A percentile compares a stretch with the other conserved stretches of the same genome.
Conservation (phyloP, 2,888 invertebrate species). For the Polydrusus cervinus region DNA sequence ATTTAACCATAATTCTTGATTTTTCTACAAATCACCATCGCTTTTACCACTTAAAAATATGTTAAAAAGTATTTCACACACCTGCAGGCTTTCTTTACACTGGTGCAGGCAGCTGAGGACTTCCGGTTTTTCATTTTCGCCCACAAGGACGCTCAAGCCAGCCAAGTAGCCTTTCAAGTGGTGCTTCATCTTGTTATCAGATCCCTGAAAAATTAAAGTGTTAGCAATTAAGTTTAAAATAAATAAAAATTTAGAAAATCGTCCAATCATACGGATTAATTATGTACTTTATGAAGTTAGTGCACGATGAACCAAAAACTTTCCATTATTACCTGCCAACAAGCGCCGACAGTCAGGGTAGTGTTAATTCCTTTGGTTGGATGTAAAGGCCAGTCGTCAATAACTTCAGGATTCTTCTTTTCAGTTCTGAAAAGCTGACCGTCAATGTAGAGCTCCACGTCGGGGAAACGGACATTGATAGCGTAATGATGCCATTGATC, state of each 20-base stretch:
- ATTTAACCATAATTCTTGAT: no score
- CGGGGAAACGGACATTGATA: conserved; percentile 93
- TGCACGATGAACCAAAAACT: no score
- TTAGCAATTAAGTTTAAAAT: conserved; percentile 12
- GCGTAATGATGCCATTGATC: conserved; percentile 99
- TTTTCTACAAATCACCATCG: no score
- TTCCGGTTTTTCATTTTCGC: conserved; percentile 82
- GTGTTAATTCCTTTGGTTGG: conserved; percentile 96
- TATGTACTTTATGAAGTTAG: no score
- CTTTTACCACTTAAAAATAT: not conserved
- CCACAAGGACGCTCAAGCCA: conserved; percentile 86
- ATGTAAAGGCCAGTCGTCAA: conserved; percentile 99
- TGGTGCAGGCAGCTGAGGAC: conserved; percentile 86
- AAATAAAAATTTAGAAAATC: conserved; percentile 25
- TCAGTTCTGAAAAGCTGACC: conserved; percentile 80
- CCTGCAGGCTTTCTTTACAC: conserved; percentile 86
- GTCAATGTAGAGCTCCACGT: conserved; percentile 91
- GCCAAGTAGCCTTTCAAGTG: conserved; percentile 92
- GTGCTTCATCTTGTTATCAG: conserved; percentile 93
- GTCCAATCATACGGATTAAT: no score
- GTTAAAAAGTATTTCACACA: conserved; percentile 58
- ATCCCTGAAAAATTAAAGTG: conserved; percentile 73
- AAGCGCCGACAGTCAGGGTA: conserved; percentile 95
- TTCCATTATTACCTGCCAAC: conserved; percentile 90
- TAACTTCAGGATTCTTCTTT: conserved; percentile 94